phyloP scores from a whole-genome alignment of 2,797 vertebrate genomes.

The Sebastes kiyomatsui region DNA sequence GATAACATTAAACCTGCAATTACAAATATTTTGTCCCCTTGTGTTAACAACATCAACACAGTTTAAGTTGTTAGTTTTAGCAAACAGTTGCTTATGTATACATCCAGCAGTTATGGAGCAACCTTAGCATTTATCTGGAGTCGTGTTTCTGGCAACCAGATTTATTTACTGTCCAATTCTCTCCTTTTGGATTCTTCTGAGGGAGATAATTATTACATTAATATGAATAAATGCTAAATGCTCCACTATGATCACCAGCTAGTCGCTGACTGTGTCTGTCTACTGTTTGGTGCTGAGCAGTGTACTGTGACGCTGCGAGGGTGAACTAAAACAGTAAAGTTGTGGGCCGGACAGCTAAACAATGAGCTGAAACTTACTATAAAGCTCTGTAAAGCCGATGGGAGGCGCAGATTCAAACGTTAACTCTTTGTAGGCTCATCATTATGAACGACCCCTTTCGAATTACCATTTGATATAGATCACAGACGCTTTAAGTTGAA shows the following conservation, averaged over 20 bases:
- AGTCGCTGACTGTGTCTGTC: background rate
- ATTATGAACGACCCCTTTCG: background rate
- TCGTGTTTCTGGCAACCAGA: background rate
- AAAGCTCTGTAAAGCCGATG: background rate
- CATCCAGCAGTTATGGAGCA: background rate
- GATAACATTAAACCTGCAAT: background rate
- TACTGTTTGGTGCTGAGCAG: background rate
- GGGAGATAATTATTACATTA: background rate
- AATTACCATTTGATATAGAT: background rate
- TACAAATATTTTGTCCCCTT: background rate
- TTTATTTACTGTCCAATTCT: background rate
- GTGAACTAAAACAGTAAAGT: background rate
- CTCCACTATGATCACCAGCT: background rate
- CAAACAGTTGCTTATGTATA: background rate
- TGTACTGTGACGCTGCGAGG: background rate
- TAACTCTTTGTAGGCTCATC: background rate
- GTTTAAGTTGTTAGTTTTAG: background rate
- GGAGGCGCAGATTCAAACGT: background rate
- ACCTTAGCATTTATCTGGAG: background rate
- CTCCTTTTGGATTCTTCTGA: background rate
- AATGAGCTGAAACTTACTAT: background rate
- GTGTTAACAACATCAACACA: no score
- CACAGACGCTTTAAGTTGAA: background rate
- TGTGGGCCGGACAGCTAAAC: background rate
- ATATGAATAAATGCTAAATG: background rate